Base-by-base conservation (phyloP, 2,113 vertebrate genomes). In the Antigone vipio region DNA sequence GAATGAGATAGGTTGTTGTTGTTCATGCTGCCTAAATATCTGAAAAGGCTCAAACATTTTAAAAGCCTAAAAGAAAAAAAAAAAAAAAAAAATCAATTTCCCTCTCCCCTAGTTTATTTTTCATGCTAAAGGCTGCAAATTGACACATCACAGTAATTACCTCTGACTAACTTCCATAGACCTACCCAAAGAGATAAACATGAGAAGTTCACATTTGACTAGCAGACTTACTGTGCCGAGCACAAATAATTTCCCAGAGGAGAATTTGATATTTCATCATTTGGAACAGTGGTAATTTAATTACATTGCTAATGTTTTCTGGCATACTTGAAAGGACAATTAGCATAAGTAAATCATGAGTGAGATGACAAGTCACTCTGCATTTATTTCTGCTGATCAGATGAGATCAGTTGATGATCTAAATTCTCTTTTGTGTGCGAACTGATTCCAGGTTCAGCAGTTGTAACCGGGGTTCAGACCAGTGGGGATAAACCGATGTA, bases 291-390 rank as follows among this genome's bases (percentile, higher is more conserved):
- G 96, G 97, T 97, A 97, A 98, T 97, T 98, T 97, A 98, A 98
- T 98, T 96, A 97, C 74, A 92, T 96, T 94, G 92, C 95, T 97
- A 97, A 98, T 97, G 97, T 97, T 97, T 98, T 97, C 96, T 97
- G 95, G 96, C 76, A 83, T 90, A 97, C 94, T 91, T 93, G 97
- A 97, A 97, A 97, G 97, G 93, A 97, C 93, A 97, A 97, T 98
- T 97, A 98, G 96, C 96, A 95, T 95, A 96, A 96, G 90, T 96
- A 97, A 98, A 98, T 97, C 96, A 97, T 55, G 89, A 97, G 83
- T 93, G 95, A 98, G 97, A 97, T 97, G 97, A 97, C 97, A 98
- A 97, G 93, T 94, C 95, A 95, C 92, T 97, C 81, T 27, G 93
- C 89, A 64, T 97, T 97, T 93, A 92, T 85, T 97, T 88, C 92